These are phyloP conservation scores for Cyphomyrus discorhynchus DNA, from an alignment of 2,113 vertebrate genomes.

Conservation along the genomic window DNA sequence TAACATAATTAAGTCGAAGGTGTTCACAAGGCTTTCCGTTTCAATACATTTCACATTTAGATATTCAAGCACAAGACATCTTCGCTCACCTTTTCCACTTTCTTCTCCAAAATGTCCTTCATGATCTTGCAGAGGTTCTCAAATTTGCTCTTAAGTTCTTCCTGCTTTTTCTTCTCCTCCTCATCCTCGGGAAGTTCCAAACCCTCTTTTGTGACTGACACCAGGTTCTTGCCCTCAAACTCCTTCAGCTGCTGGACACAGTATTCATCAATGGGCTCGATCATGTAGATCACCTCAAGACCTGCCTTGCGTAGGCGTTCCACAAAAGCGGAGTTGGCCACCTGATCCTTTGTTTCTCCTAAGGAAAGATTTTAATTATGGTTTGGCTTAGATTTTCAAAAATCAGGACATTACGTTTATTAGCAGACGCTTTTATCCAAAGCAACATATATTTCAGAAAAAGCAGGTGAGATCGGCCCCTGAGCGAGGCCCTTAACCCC, in stretches of 20 bases:
- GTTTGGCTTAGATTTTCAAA: background rate
- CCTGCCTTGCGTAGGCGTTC: conserved; percentile 71
- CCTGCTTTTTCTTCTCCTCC: conserved; percentile 73
- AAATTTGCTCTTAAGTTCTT: conserved; percentile 71
- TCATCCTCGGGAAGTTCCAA: conserved; percentile 76
- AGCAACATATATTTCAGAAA: background rate
- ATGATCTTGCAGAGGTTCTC: conserved; percentile 78
- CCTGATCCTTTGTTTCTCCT: conserved; percentile 78
- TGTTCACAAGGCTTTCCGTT: background rate
- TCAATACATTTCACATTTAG: background rate
- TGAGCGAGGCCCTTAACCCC: too few species aligned
- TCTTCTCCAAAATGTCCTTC: conserved; percentile 78
- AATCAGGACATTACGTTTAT: background rate
- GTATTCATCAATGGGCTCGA: conserved; percentile 75
- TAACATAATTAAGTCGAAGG: background rate
- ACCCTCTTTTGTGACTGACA: conserved; percentile 76
- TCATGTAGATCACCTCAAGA: conserved; percentile 76
- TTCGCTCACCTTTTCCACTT: conserved; percentile 70
- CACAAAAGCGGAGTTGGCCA: conserved; percentile 73
- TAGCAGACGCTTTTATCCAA: background rate
- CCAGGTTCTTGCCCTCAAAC: conserved; percentile 73
- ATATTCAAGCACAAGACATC: background rate
- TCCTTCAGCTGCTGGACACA: conserved; percentile 77
- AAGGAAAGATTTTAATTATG: background rate
- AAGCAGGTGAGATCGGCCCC: background rate